A percentile compares a stretch with the other conserved stretches of the same genome.
Conservation (phyloP, 2,797 vertebrate genomes). For the Tachyglossus aculeatus region DNA sequence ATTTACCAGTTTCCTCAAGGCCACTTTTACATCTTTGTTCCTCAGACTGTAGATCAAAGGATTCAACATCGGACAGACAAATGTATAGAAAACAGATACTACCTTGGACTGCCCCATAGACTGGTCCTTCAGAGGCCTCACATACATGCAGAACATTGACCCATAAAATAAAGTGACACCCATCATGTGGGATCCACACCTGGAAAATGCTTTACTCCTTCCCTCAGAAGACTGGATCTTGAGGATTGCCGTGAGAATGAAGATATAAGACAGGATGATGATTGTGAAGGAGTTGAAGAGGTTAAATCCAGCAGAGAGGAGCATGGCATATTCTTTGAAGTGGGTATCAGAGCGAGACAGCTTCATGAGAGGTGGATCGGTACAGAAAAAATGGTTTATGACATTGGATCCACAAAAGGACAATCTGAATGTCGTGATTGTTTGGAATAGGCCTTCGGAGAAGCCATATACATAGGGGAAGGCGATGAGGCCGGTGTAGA, state of each 20-base stretch:
- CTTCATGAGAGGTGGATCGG: constrained; percentile 21
- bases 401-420: neutral
- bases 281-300: constrained; percentile 3
- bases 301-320: neutral
- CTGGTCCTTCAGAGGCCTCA: constrained; percentile 41
- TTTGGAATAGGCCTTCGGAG: too few species aligned
- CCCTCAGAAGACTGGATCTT: too few species aligned
- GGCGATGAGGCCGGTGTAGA: too few species aligned
- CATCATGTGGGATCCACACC: neutral
- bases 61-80: constrained; percentile 37
- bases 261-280: too few species aligned
- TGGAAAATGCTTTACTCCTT: too few species aligned
- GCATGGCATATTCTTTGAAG: neutral
- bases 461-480: too few species aligned
- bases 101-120: constrained; percentile 52
- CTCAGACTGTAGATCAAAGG: constrained; percentile 20
- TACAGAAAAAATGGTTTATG: constrained; percentile 53
- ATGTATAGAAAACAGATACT: constrained; percentile 55
- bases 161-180: neutral
- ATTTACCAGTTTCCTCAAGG: neutral
- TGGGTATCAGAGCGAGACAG: constrained; percentile 21
- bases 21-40: constrained; percentile 18
- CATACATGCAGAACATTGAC: constrained; percentile 14
- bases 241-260: too few species aligned
- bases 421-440: neutral